Conservation (phyloP, 1,140 invertebrate genomes). For the Zophobas atratus region DNA sequence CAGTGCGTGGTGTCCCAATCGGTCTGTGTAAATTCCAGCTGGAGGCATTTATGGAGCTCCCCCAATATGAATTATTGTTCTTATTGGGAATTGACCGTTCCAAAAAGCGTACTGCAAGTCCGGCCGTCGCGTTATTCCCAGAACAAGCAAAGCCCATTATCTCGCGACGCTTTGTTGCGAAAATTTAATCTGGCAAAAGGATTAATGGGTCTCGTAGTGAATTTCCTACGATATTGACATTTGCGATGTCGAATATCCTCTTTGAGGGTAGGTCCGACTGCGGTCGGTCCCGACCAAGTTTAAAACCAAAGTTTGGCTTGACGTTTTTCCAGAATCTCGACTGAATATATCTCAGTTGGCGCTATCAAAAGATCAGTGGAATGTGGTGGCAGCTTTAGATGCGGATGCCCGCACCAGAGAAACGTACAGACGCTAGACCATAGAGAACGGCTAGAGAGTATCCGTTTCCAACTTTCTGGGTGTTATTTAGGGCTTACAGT, state of each 20-base stretch:
- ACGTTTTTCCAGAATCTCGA: slow-evolving; percentile 40
- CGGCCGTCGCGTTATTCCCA: background rate
- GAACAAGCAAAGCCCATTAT: slow-evolving; percentile 36
- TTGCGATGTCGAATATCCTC: slow-evolving; percentile 13
- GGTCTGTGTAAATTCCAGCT: too few species aligned
- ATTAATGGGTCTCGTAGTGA: slow-evolving; percentile 37
- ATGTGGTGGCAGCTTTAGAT: slow-evolving; percentile 43
- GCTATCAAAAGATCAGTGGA: slow-evolving; percentile 52
- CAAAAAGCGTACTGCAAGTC: background rate
- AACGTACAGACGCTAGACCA: slow-evolving; percentile 41
- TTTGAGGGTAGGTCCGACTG: slow-evolving; percentile 16
- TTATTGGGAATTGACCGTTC: slow-evolving; percentile 1
- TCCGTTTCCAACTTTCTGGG: slow-evolving; percentile 28
- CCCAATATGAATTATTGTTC: background rate
- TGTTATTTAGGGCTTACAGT: slow-evolving; percentile 31
- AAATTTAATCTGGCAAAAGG: slow-evolving; percentile 42
- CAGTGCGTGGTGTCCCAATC: too few species aligned
- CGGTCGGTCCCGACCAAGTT: slow-evolving; percentile 16
- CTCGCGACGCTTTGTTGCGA: slow-evolving; percentile 30
- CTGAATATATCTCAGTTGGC: slow-evolving; percentile 47
- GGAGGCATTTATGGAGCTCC: too few species aligned
- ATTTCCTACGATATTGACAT: slow-evolving; percentile 37
- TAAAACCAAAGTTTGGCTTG: slow-evolving; percentile 9
- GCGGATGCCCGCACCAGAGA: slow-evolving; percentile 44
- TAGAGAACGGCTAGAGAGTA: slow-evolving; percentile 9